Base-by-base conservation (phyloP, 2,888 invertebrate genomes). In the Drosophila austrosaltans region DNA sequence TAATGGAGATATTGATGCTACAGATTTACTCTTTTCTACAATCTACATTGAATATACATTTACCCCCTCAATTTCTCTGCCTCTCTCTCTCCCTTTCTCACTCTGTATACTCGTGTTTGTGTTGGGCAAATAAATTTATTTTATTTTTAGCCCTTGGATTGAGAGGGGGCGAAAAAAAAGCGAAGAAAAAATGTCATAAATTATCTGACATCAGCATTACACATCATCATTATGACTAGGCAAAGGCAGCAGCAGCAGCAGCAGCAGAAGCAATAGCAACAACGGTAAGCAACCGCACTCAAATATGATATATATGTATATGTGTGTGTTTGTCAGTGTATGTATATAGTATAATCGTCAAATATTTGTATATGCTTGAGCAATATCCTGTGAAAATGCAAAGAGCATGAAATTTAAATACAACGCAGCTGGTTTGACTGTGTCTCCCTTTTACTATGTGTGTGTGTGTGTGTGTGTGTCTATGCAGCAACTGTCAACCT, bases 401-500 rank as follows among this genome's bases (percentile, higher is more conserved):
- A 78, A 76, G 67, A 73, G 73, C 66, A 71, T 76, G 63, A 77
- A 66, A 70, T 71, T 75, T 69, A 74, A 78, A 65, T 69, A 69
- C 53, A 67, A 63, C 66, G 64, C 66, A 62, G 75, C 48, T 69
- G 40, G 30, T 64, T 42, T 63, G 16, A 12, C 48, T 42, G 40
- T 59, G 56, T 57, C 40, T 54, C 28, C 53, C 57, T 67, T 56
- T 56, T 64, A 39, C 63, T 48, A 20, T 48, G 44, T 8, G 22
- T 48, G 20, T 48, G 44, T 54, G 39, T 73, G 54, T 59, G 22
- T 65, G 25, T 69, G 12, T 53, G 22, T 42, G 36, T 71, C 70
- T 60, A 66, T 69, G 72, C 77, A 69, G 63, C 75, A 77, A 81
- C 84, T 89, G 88, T 86, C 87, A 86, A 88, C 88, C 89, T 88